These are phyloP conservation scores for Lamprologus tigripictilis DNA, from an alignment of 2,113 vertebrate species.

Conservation along the genomic window DNA sequence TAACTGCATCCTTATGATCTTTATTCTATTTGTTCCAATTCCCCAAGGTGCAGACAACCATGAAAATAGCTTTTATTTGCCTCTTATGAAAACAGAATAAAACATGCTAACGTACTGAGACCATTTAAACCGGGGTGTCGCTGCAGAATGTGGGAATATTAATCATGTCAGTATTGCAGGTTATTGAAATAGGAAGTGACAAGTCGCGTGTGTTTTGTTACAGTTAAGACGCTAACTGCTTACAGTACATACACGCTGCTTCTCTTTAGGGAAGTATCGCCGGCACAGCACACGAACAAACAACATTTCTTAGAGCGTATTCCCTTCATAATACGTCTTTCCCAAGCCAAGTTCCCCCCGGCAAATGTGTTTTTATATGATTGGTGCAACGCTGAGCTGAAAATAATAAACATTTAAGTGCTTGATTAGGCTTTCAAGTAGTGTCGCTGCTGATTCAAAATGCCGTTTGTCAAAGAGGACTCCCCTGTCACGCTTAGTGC, in stretches of 20 bases:
- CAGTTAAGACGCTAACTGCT: not conserved
- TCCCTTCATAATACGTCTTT: constrained; percentile 8
- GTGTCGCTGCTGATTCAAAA: constrained; percentile 57
- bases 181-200: constrained; percentile 45
- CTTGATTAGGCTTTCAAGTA: constrained; percentile 41
- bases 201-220: constrained; percentile 14
- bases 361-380: constrained; percentile 27
- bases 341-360: not conserved
- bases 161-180: constrained; percentile 20
- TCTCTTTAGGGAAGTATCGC: constrained; percentile 17
- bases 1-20: constrained; percentile 63
- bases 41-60: constrained; percentile 43
- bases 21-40: constrained; percentile 64
- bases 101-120: constrained; percentile 48
- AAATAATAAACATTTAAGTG: constrained; percentile 58
- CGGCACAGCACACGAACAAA: not conserved
- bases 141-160: constrained; percentile 26
- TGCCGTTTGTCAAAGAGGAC: constrained; percentile 56
- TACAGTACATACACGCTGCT: not conserved
- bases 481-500: constrained; percentile 42
- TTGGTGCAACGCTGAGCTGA: not conserved
- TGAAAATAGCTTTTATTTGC: constrained; percentile 48
- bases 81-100: constrained; percentile 59
- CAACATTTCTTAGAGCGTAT: not conserved
- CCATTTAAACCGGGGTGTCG: constrained; percentile 31